A percentile compares a stretch with the other conserved stretches of the same genome.
Evolutionary conservation across 2,113 vertebrate genomes (phyloP).

Genomic region (Anas platyrhynchos): DNA sequence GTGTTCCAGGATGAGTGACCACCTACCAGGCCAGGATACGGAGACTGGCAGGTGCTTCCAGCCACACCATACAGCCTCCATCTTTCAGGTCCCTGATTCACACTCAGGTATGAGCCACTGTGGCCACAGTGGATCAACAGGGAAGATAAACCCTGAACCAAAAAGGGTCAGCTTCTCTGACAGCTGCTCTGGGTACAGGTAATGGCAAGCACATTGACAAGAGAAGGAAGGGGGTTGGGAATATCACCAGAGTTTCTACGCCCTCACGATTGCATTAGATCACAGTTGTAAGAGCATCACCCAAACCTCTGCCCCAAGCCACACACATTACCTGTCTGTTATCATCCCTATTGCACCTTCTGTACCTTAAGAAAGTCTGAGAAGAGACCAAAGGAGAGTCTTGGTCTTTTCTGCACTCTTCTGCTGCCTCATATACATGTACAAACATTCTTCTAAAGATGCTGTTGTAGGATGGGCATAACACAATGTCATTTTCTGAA

Average conservation of each 20-base stretch:
- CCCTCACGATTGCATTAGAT: not conserved
- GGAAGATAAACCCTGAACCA: not conserved
- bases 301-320: not conserved
- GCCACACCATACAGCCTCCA: not conserved
- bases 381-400: not conserved
- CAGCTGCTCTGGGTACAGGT: not conserved
- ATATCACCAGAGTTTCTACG: fast-evolving
- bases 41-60: not conserved
- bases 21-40: not conserved
- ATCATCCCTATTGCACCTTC: not conserved
- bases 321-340: not conserved
- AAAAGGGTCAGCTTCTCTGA: not conserved
- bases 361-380: not conserved
- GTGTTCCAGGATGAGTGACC: not conserved
- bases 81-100: not conserved
- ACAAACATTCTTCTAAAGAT: not conserved
- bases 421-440: fast-evolving
- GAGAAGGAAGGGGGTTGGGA: not conserved
- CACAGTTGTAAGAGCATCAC: not conserved
- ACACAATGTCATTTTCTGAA: fast-evolving
- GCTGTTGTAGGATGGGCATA: not conserved
- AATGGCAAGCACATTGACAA: not conserved
- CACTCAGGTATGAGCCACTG: not conserved
- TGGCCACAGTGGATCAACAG: not conserved
- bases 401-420: not conserved